Evolutionary conservation across 2,888 invertebrate species (phyloP).

Genomic region (Ornithoptera priamus): DNA sequence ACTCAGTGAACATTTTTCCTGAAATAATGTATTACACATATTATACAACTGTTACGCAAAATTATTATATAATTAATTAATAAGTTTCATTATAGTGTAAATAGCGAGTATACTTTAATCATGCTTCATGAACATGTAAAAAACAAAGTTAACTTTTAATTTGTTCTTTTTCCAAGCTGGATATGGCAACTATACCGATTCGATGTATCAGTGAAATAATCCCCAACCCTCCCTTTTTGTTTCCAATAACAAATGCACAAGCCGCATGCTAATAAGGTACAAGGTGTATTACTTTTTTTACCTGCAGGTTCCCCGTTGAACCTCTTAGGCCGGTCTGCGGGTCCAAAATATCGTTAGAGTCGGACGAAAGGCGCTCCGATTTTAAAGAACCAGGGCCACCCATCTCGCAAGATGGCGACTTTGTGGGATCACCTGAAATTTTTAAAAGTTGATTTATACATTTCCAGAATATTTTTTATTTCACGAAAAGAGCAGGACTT

Average conservation of each 20-base stretch:
- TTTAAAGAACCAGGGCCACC: slow-evolving; percentile 76
- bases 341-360: slow-evolving; percentile 76
- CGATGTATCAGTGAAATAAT: not conserved
- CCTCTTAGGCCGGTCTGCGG: slow-evolving; percentile 75
- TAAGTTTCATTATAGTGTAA: not conserved
- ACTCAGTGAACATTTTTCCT: not conserved
- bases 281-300: slow-evolving; percentile 39
- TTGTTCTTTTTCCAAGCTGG: not conserved
- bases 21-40: not conserved
- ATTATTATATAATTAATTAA: not conserved
- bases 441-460: slow-evolving; percentile 8
- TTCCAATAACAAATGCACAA: slow-evolving; percentile 11
- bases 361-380: slow-evolving; percentile 74
- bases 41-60: not conserved
- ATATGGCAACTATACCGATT: not conserved
- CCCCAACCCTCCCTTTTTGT: not conserved
- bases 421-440: slow-evolving; percentile 72
- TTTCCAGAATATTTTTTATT: not conserved
- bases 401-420: slow-evolving; percentile 74
- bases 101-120: not conserved
- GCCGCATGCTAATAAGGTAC: slow-evolving; percentile 26
- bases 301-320: slow-evolving; percentile 67
- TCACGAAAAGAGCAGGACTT: too few relatives aligned
- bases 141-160: not conserved
- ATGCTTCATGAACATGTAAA: not conserved